Base-by-base conservation (phyloP, 2,888 invertebrate genomes). In the Onthophagus sagittarius region DNA sequence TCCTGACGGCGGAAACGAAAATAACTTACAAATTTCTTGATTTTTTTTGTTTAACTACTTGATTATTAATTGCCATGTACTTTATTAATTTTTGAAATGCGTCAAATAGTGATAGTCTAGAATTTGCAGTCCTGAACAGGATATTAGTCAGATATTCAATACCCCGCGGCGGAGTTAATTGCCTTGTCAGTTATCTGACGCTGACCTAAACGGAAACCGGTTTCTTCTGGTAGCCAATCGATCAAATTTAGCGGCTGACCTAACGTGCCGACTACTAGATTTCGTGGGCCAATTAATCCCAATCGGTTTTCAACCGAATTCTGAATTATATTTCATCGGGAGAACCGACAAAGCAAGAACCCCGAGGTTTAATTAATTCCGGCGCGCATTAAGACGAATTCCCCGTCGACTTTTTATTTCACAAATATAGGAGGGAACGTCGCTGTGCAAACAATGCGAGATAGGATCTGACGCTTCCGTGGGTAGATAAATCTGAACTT, bases 111-210 rank as follows among this genome's bases (percentile, higher is more conserved):
- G 11, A 7, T 53, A 9, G 6, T 53, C 39, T 53, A 9, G 39
- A 53, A 53, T 53, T 53, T 53, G 39, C 9, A 53, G 11, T 53
- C 39, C 39, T 53, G 39, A 23, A 53, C 39, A 7, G 67, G 23
- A 31, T 23, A 80, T 79, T 79, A 78, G 77, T 80, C 78, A 78
- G 76, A 77, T 76, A 76, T 75, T 75, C 76, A 75, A 76, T 76
- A 72, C 75, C 75, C 73, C 23, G 67, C 23, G 76, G 74, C 75
- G 74, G 67, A 73, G 73, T 77, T 77, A 77, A 77, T 77, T 77
- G 75, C 75, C 75, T 72, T 75, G 75, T 75, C 75, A 75, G 75
- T 75, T 75, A 72, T 72, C 72, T 73, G 71, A 71, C 72, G 75
- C 75, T 75, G 75, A 75, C 75, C 75, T 75, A 75, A 75, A 75